Base-by-base conservation (phyloP, 2,113 vertebrate species). In the Nerophis lumbriciformis region DNA sequence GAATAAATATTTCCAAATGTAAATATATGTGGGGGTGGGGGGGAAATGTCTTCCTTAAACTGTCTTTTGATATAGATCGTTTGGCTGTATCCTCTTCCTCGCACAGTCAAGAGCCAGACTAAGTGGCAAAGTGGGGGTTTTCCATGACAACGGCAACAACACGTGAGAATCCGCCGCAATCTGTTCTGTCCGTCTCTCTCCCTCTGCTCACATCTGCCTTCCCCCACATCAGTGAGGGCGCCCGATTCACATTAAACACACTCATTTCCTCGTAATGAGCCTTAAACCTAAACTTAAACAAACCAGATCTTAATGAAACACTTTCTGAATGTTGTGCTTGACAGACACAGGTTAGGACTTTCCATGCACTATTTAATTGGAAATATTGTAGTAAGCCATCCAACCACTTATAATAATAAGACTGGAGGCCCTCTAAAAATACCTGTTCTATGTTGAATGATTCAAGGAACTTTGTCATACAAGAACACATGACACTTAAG, bases 191-290 rank as follows among this genome's bases (percentile, higher is more conserved):
- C 16, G 6, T 8, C 5, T 35, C 6, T 60, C 56, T 65, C 39
- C 59, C 37, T 66, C 53, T 54, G 52, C 45, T 73, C 63, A 75
- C 78, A 73, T 84, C 82, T 69, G 80, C 76, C 47, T 60, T 44
- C 65, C 28, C 35, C 78, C 76, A 83, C 81, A 86, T 88, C 85
- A 75, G 74, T 73, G 44, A 68, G 61, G 13, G 61, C 12, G 59
- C 49, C 53, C 0, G 7, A 62, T 67, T 66, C 68, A 61, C 51
- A 35, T 70, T 62, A 53, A 67, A 80, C 59, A 68, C 48, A 73
- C 44, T 53, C 57, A 82, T 87, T 84, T 75, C 81, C 69, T 71
- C 71, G 44, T 75, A 79, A 83, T 76, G 85, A 72, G 36, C 45
- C 65, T 65, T 59, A 67, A 61, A 68, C n/a, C 15, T 65, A 64